Evolutionary conservation across 2,888 invertebrate species (phyloP), one percentile per base, ranked within the genome.

Genomic region (Rhagonycha fulva): DNA sequence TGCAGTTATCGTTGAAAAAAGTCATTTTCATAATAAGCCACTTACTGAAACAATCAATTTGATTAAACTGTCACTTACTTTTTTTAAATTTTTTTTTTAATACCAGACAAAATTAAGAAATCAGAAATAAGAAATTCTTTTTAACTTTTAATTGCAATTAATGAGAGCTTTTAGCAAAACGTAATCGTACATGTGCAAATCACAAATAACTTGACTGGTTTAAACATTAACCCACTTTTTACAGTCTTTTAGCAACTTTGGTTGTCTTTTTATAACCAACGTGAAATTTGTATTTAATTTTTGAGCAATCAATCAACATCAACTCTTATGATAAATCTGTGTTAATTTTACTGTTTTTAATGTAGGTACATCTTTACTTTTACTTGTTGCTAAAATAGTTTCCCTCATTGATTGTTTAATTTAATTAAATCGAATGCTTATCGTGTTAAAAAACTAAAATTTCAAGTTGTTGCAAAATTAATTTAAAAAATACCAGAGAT

Each of bases 201-300:
- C 63, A 47, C 62, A 24, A 19, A 70, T 26, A 68, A 32, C 14
- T 28, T n/a, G 68, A 12, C 68, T 32, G 68, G 30, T 32, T 62
- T 28, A 19, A 68, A 11, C 73, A 68, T 63, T 74, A 69, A 69
- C 68, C 74, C 63, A 74, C 68, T 74, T 74, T 32, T 73, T 47
- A 24, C 62, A 47, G 47, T 9, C 47, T 47, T 47, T 47, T 47
- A 66, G 26, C 19, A 26, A 66, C 62, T 66, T 26, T 66, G n/a
- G 63, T 26, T 24, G 24, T 12, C 62, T 66, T 24, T 24, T 62
- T 24, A 24, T 66, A 66, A 66, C 12, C 26, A 66, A 66, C n/a
- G 47, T 47, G 47, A 47, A 5, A 47, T 47, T 47, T n/a, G 47
- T 47, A n/a, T 47, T 47, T n/a, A 47, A 47, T 47, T 47, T 32